phyloP scores from a whole-genome alignment of 2,888 invertebrate species.

The Drosophila siamana region DNA sequence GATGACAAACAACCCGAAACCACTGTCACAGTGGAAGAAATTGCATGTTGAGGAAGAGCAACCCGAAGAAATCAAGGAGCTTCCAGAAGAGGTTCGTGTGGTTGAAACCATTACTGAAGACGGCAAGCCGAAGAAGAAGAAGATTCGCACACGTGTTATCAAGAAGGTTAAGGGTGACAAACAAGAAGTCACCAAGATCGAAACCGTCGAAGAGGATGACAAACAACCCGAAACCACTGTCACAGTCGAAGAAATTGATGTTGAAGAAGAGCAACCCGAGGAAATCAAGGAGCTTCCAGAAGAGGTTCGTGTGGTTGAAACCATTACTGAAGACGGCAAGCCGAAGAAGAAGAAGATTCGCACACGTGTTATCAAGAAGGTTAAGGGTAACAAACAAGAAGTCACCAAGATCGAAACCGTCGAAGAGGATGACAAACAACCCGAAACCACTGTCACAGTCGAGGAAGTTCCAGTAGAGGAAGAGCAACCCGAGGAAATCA shows the following conservation, averaged over 20 bases:
- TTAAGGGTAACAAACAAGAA: slow-evolving; percentile 30
- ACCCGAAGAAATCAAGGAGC: slow-evolving; percentile 20
- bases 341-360: slow-evolving; percentile 28
- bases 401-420: slow-evolving; percentile 32
- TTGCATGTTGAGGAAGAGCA: slow-evolving; percentile 13
- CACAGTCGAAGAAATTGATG: slow-evolving; percentile 29
- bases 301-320: slow-evolving; percentile 25
- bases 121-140: slow-evolving; percentile 24
- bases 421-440: slow-evolving; percentile 27
- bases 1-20: slow-evolving; percentile 35
- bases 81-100: slow-evolving; percentile 26
- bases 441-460: slow-evolving; percentile 24
- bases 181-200: slow-evolving; percentile 45
- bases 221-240: slow-evolving; percentile 41
- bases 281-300: slow-evolving; percentile 27
- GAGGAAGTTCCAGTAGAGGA: slow-evolving; percentile 26
- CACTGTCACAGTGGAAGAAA: slow-evolving; percentile 32
- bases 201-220: slow-evolving; percentile 48
- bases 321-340: slow-evolving; percentile 20
- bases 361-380: slow-evolving; percentile 31
- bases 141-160: slow-evolving; percentile 29
- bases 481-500: slow-evolving; percentile 18
- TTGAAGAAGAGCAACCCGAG: slow-evolving; percentile 15
- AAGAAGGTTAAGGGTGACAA: slow-evolving; percentile 32
- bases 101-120: slow-evolving; percentile 22